These are phyloP conservation scores for Falco cherrug DNA, from an alignment of 2,797 vertebrate genomes.

Conservation along the genomic window DNA sequence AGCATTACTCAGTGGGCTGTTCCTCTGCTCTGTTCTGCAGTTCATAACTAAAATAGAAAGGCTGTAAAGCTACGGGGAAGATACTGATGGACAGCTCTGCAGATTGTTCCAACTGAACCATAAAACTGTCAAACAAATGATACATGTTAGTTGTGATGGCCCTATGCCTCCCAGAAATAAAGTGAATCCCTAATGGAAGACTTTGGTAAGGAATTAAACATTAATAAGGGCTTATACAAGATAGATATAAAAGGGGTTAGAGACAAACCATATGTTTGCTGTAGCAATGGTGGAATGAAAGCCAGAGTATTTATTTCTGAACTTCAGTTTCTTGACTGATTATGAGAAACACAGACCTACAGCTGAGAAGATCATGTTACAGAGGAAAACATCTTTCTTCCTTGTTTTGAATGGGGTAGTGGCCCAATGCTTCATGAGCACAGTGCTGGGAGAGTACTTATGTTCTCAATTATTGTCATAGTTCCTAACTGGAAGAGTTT, in stretches of 20 bases:
- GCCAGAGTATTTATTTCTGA: neutral
- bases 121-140: slow-evolving; percentile 77
- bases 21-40: neutral
- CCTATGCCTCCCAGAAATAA: slow-evolving; percentile 62
- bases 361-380: neutral
- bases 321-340: neutral
- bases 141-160: slow-evolving; percentile 45
- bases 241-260: slow-evolving; percentile 7
- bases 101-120: slow-evolving; percentile 75
- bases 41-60: slow-evolving; percentile 62
- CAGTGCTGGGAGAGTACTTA: neutral
- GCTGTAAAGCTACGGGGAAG: slow-evolving; percentile 23
- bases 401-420: neutral
- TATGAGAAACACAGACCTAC: neutral
- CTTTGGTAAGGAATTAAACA: slow-evolving; percentile 58
- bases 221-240: slow-evolving; percentile 58
- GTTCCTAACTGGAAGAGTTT: neutral
- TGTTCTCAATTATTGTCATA: neutral
- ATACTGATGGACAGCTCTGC: slow-evolving; percentile 67
- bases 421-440: neutral
- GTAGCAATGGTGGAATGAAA: neutral
- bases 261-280: slow-evolving; percentile 7
- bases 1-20: slow-evolving; percentile 25
- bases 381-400: neutral
- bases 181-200: slow-evolving; percentile 62